Evolutionary conservation across 2,888 invertebrate species (phyloP), one percentile per base, ranked within the genome.

Genomic region (Zhengitettix transpicula): DNA sequence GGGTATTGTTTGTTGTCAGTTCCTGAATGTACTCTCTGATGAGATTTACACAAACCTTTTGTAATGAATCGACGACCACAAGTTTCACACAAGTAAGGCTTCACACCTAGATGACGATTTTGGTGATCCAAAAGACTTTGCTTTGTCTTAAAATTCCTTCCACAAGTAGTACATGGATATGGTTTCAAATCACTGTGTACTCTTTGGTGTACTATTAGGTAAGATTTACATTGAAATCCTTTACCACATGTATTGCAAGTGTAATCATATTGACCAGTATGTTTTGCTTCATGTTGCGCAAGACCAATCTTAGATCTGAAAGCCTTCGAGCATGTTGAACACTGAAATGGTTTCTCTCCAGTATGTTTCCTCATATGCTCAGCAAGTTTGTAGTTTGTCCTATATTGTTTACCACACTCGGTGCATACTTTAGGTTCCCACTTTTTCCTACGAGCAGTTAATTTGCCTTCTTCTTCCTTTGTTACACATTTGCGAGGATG

Each of bases 261-360:
- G 66, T 73, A 78, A 63, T 78, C 79, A 64, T 77, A 81, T 62
- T 78, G 75, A 1, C 79, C 79, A 12, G 81, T 81, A 67, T 81
- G 81, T 58, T 77, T 79, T 0, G 80, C 81, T 61, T 78, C 78
- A 65, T 81, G 81, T 64, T 81, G 80, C 0, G 78, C 77, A 16
- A 81, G 69, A 10, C 81, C 81, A 64, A 78, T 80, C 70, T 80
- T 81, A 40, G 80, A 81, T 52, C 80, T 73, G 67, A 81, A 81
- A 9, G 78, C 75, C 67, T 81, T 81, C 2, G 78, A 77, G 66
- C 81, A 81, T 7, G 75, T 72, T 42, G 66, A 65, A 67, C 81
- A 81, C 61, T 79, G 77, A 66, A 75, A 81, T 1, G 80, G 80
- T 66, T 79, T 79, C 65, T 81, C 81, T 0, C 80, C 80, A 0